These are phyloP conservation scores for Phlogophora meticulosa DNA, from an alignment of 2,888 invertebrate genomes.

Conservation along the genomic window DNA sequence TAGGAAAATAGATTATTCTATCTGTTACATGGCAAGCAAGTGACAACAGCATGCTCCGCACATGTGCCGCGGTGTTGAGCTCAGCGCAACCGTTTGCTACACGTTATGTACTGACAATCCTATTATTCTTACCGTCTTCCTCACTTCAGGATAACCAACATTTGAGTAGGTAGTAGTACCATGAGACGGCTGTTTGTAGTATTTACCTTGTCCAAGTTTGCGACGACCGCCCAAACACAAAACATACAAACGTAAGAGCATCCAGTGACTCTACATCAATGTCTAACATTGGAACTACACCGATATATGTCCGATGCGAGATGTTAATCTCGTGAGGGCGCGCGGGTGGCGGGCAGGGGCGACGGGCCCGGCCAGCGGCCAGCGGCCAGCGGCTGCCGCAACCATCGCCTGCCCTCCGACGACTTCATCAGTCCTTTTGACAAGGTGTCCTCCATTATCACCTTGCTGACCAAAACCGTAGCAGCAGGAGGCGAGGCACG, in stretches of 20 bases:
- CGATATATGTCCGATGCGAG: constrained; percentile 20
- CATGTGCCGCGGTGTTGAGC: too few species aligned
- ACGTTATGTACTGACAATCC: too few species aligned
- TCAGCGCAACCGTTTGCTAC: too few species aligned
- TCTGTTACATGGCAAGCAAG: too few species aligned
- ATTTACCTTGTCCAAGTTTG: too few species aligned
- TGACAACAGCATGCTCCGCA: too few species aligned
- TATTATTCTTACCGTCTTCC: too few species aligned
- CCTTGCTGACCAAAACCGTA: neutral
- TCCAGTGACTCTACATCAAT: constrained; percentile 11
- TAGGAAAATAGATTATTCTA: too few species aligned
- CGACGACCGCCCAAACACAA: neutral
- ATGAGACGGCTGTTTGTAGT: too few species aligned
- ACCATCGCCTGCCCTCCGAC: neutral
- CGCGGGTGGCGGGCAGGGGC: neutral
- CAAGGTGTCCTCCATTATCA: constrained; percentile 29
- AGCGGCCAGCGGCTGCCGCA: constrained; percentile 1
- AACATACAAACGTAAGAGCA: neutral
- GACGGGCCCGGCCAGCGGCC: neutral
- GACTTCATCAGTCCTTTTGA: neutral
- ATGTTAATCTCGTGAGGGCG: constrained; percentile 1
- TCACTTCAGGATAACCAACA: too few species aligned
- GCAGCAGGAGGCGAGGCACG: constrained; percentile 7
- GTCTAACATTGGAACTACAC: neutral
- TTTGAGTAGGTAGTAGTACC: too few species aligned